Conservation (phyloP, 2,113 vertebrate species). For the Cavia aperea region DNA sequence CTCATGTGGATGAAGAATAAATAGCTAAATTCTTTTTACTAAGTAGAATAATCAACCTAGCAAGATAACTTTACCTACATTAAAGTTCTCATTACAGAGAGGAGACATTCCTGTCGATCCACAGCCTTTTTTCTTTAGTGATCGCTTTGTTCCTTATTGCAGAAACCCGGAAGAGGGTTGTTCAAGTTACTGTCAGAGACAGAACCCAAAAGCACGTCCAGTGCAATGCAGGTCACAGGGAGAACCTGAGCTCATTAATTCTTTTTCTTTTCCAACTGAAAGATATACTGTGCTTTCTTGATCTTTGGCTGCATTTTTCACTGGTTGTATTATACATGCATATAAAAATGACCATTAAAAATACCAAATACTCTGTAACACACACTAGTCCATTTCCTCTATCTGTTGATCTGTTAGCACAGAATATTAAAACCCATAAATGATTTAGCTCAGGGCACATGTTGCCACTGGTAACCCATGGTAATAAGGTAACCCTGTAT, state of each 20-base stretch:
- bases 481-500: constrained; percentile 51
- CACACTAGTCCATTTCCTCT: constrained; percentile 5
- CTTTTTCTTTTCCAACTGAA: neutral
- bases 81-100: constrained; percentile 28
- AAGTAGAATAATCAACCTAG: neutral
- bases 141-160: neutral
- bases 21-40: neutral
- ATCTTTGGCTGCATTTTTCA: neutral
- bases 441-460: constrained; percentile 39
- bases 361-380: neutral
- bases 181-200: neutral
- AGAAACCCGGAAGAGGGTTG: neutral
- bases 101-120: neutral
- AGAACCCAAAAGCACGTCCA: neutral
- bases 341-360: constrained; percentile 8
- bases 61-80: neutral
- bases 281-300: neutral
- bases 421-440: constrained; percentile 55
- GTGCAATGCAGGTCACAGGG: neutral
- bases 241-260: neutral
- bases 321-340: neutral
- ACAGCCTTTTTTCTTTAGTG: neutral
- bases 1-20: neutral
- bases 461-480: constrained; percentile 36
- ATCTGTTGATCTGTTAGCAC: constrained; percentile 27